Evolutionary conservation across 2,888 invertebrate species (phyloP), one percentile per base, ranked within the genome.

Genomic region (Ophion obscuratus): DNA sequence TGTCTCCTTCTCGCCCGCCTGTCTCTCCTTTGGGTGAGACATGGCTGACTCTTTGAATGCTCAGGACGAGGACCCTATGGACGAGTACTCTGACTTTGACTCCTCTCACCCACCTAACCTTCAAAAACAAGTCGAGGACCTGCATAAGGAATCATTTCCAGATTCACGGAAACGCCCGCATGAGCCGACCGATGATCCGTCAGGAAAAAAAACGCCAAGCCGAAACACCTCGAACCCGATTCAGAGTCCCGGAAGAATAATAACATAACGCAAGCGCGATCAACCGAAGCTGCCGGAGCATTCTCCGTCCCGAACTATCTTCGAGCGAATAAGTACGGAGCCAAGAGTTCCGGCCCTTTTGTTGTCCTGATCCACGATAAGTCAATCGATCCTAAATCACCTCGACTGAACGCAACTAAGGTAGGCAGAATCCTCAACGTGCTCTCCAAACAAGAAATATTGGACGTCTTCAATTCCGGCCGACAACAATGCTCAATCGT

Each of bases 1-100:
- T 27, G 3, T 24, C 36, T 66, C 11, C 17, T 10, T 36, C 5
- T 5, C 66, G 36, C 66, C 4, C 68, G 71, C 71, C 71, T 57
- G 71, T 27, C 71, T 57, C 53, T 27, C 70, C 71, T 5, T 4
- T 57, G 71, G 71, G 71, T 17, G 57, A 57, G 71, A 71, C 71
- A 71, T 71, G 71, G 71, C 71, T 57, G 2, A 53, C 6, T 71
- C 27, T 17, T n/a, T 31, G 0, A 3, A n/a, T 17, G 10, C 7
- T 17, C 14, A 70, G 47, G 53, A 2, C 17, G 44, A 24, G 20
- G 20, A 24, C 47, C 47, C 24, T 7, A 53, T 70, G 27, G 27
- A 44, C 1, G 71, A 31, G 2, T 27, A 27, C 27, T 27, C 27
- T 27, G 27, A 27, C 27, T 27, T 27, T 27, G 27, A 27, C 27